Conservation (phyloP, 2,888 invertebrate species). For the Phaonia tiefii region DNA sequence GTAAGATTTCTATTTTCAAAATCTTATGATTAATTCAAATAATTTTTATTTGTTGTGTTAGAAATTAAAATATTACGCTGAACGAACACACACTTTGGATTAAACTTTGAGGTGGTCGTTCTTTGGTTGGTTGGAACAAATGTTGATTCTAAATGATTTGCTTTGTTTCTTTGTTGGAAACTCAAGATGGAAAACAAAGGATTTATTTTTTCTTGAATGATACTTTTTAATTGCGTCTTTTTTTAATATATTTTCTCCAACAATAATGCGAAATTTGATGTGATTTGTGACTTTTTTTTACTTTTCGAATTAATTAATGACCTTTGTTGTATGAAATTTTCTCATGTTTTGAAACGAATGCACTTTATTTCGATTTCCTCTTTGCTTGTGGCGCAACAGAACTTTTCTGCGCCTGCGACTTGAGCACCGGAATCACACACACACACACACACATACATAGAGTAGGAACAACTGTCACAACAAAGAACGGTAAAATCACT, state of each 20-base stretch:
- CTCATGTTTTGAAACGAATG: slow-evolving; percentile 27
- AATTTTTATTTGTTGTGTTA: background rate
- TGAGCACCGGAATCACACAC: slow-evolving; percentile 11
- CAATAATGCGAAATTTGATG: background rate
- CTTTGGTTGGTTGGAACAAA: slow-evolving; percentile 26
- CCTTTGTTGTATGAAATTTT: slow-evolving; percentile 38
- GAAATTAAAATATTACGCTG: background rate
- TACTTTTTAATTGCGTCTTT: background rate
- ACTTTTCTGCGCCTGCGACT: slow-evolving; percentile 60
- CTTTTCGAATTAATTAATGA: background rate
- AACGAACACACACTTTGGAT: background rate
- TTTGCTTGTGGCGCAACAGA: background rate
- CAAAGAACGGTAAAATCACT: slow-evolving; percentile 55
- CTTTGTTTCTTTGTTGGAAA: slow-evolving; percentile 15
- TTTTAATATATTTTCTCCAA: slow-evolving; percentile 7
- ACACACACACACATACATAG: too few relatives aligned
- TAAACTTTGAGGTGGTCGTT: slow-evolving; percentile 57
- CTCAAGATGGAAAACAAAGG: too few relatives aligned
- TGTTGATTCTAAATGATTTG: slow-evolving; percentile 25
- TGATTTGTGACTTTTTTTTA: slow-evolving; percentile 3
- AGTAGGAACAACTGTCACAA: slow-evolving; percentile 27
- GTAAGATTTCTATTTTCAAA: background rate
- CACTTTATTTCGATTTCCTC: background rate
- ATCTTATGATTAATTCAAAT: background rate
- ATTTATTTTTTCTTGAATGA: too few relatives aligned